Conservation (phyloP, 2,888 invertebrate genomes). For the Gibbula magus region DNA sequence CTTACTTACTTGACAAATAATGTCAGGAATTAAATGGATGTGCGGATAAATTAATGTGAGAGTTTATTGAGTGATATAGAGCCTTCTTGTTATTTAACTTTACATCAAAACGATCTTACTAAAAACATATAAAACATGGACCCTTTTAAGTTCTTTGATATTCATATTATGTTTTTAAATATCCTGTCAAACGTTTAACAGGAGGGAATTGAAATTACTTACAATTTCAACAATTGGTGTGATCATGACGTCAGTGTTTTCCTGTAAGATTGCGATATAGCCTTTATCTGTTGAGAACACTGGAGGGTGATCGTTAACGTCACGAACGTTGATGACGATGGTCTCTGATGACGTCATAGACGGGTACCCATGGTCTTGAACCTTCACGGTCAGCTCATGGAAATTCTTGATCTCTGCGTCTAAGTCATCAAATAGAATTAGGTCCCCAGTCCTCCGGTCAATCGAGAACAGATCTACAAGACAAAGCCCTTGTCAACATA, state of each 20-base stretch:
- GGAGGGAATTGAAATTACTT: neutral
- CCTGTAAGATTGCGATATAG: neutral
- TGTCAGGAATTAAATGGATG: too few relatives aligned
- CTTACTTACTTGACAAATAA: too few relatives aligned
- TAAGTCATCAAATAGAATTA: neutral
- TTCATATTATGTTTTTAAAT: too few relatives aligned
- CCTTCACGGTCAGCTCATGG: neutral
- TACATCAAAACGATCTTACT: too few relatives aligned
- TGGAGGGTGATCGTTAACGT: conserved; percentile 4
- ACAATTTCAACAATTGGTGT: neutral
- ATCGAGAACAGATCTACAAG: neutral
- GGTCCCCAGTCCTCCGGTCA: conserved; percentile 15
- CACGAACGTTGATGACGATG: neutral
- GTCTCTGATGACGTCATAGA: conserved; percentile 2
- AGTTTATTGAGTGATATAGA: too few relatives aligned
- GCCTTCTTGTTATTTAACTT: too few relatives aligned
- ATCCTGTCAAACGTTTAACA: too few relatives aligned
- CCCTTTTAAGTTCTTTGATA: too few relatives aligned
- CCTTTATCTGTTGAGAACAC: neutral
- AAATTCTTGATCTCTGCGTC: neutral
- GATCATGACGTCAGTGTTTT: neutral
- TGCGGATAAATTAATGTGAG: too few relatives aligned
- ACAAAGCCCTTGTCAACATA: too few relatives aligned
- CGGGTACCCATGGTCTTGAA: conserved; percentile 18
- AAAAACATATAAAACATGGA: too few relatives aligned